A percentile compares a stretch with the other conserved stretches of the same genome.
Evolutionary conservation across 2,797 vertebrate species (phyloP).

Genomic region (Dicrostonyx torquatus): DNA sequence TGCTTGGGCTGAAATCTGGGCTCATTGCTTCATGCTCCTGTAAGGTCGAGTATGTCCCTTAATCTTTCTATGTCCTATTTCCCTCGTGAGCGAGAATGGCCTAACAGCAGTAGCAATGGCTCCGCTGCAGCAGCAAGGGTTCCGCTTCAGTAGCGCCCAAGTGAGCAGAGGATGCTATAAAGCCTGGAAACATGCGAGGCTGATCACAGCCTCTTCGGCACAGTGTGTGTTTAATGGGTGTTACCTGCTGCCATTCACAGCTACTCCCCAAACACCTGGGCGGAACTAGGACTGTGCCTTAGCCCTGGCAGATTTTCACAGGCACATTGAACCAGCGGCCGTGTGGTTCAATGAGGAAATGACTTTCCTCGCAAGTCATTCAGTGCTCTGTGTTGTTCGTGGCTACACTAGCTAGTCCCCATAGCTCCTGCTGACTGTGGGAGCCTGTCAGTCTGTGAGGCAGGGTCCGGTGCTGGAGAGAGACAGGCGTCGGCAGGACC

Average conservation of each 20-base stretch:
- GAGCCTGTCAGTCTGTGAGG: neutral
- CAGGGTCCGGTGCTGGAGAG: neutral
- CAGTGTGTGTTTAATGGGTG: neutral
- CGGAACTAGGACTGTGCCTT: neutral
- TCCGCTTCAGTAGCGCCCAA: neutral
- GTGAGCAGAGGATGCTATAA: neutral
- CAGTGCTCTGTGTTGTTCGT: neutral
- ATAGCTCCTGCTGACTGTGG: rapidly evolving
- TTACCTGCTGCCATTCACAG: neutral
- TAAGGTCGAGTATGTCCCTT: neutral
- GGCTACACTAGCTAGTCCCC: neutral
- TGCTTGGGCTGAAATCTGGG: neutral
- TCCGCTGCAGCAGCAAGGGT: neutral
- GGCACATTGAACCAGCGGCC: neutral
- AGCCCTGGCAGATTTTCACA: neutral
- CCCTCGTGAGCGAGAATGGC: neutral
- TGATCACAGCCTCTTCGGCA: neutral
- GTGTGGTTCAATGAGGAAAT: no score
- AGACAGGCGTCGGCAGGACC: rapidly evolving
- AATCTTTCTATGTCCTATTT: neutral
- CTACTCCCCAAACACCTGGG: neutral
- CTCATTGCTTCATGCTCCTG: neutral
- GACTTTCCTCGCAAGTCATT: neutral
- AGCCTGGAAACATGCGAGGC: neutral
- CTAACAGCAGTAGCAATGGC: no score